Base-by-base conservation (phyloP, 2,113 vertebrate genomes). In the Geothlypis trichas region DNA sequence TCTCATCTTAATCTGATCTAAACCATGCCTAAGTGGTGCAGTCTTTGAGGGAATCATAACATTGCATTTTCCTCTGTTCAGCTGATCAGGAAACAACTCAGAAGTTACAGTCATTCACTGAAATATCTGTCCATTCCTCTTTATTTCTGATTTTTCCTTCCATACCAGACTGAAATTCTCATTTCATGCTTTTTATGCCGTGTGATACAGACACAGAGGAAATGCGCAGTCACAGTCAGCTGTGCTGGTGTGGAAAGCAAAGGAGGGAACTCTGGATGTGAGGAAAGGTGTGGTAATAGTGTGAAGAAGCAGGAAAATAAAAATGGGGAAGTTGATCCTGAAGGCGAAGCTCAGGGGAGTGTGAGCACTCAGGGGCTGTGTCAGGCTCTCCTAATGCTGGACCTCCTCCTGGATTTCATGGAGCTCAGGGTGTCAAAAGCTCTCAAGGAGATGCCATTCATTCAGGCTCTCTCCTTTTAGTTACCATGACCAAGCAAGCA, bases 401-500 rank as follows among this genome's bases (percentile, higher is more conserved):
- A 12, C 3, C 7, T 68, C 5, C 39, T 77, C 10, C 37, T 24
- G 22, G 11, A 16, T 91, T n/a, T 37, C 0, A 0, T 41, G 63
- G 20, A n/a, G 9, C 9, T 86, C 7, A 7, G 8, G 13, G 27
- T 35, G 11, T 66, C 54, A 58, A 44, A 81, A 74, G 46, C 12
- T 84, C 59, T 52, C 17, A 17, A 31, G 35, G 15, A 84, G 13
- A 13, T 26, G 8, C 49, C 37, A 52, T 6, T 57, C 28, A 44
- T 61, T 37, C 27, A 51, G 31, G 7, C 19, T 61, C 14, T 57
- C 14, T 44, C 33, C 33, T 75, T 79, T 52, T 47, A 61, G 27
- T 31, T 49, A 8, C 21, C 30, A 13, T 6, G 9, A 15, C 17
- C 8, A 57, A 65, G 59, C 0, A 2, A 73, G 41, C 0, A 0